Base-by-base conservation (phyloP, 2,797 vertebrate species). In the Eremophila alpestris region DNA sequence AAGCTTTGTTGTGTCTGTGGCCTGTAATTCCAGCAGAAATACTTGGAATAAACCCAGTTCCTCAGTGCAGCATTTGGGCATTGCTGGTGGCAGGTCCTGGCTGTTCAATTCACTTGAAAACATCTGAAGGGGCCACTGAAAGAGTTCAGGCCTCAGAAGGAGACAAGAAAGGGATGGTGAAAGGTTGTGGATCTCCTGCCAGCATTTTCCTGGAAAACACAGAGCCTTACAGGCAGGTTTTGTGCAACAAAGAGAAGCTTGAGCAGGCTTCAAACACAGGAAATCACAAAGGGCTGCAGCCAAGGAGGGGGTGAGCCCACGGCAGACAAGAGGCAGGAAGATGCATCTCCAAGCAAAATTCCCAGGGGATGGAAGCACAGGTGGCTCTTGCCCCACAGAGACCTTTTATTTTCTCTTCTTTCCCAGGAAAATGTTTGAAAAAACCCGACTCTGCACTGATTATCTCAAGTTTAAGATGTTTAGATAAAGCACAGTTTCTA, bases 361-460 rank as follows among this genome's bases (percentile, higher is more conserved):
- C 65, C 58, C 41, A 12, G 30, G 46, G 32, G 12, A 48, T 40
- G 36, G 76, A 71, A 81, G n/a, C 8, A 17, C 24, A n/a, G 40
- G 41, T 45, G 68, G 16, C 43, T 91, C 45, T 43, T 77, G 32
- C n/a, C 13, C 48, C 9, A 4, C 2, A 38, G 34, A 14, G 16
- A 46, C 10, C 13, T 87, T 81, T 48, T 18, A 45, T 91, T 71
- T 79, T 17, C 22, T 56, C 10, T 75, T 8, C 27, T 87, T 89
- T 52, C 7, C 16, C 34, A 22, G 34, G 32, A 55, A 83, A 41
- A 20, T 38, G 22, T 24, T 59, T 34, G 32, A 38, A 58, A 55
- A 43, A 14, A 6, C 0, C 13, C 1, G 1, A 1, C 5, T 26
- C 21, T 26, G 9, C 26, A 9, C 8, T 24, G 58, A 41, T 60